Base-by-base conservation (phyloP, 2,113 vertebrate genomes). In the Solea senegalensis region DNA sequence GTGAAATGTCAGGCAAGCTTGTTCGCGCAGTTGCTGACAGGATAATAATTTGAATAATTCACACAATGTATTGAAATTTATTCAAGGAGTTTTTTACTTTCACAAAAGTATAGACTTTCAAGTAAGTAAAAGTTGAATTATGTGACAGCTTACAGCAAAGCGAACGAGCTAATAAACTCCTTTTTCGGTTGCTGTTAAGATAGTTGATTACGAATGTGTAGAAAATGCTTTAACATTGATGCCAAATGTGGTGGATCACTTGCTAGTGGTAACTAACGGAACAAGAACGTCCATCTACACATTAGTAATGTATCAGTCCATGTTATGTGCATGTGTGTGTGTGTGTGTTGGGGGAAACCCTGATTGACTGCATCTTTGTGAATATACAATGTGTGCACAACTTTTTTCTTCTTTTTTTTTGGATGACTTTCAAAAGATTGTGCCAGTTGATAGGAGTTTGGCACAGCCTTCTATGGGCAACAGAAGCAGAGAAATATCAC, bases 401-500 rank as follows among this genome's bases (percentile, higher is more conserved):
- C 82, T 82, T 86, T 75, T 74, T 74, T 67, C 58, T 79, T 66
- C 74, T 75, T 76, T 74, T 67, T 55, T 78, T 66, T 72, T 92
- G 90, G 88, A 89, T 90, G 91, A 91, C 91, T 89, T 92, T 91
- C 90, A 90, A 89, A 89, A 89, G 43, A 71, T 65, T 57, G 54
- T 82, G 79, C 82, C 81, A 76, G 78, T 83, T 80, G 72, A 89
- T 85, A 85, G 74, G 67, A 74, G 53, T 79, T 78, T 91, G 89
- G 88, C 88, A 77, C 72, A 12, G 82, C n/a, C 34, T 9, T 88
- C 69, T 34, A n/a, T 48, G 86, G 86, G 83, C 86, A 87, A 13
- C 48, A 66, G 68, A 49, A 69, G 76, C 67, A 76, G 78, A 76
- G 75, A 83, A 85, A 80, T 75, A 81, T 71, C 73, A 82, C 81